A percentile compares a stretch with the other conserved stretches of the same genome.
phyloP scores from a whole-genome alignment of 2,797 vertebrate species.

The Triplophysa yarkandensis region DNA sequence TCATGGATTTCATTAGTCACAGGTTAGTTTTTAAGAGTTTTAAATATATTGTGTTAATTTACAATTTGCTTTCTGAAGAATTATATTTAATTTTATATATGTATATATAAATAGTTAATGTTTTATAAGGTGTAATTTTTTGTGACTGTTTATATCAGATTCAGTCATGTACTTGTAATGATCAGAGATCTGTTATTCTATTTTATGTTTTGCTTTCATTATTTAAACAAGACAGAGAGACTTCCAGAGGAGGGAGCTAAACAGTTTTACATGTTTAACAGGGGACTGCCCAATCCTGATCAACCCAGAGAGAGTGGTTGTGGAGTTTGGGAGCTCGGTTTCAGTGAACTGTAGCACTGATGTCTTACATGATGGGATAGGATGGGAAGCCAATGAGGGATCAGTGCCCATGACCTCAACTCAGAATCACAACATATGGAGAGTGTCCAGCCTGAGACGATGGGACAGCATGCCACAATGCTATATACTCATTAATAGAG shows the following conservation, averaged over 20 bases:
- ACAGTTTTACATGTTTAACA: not conserved
- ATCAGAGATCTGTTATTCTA: no score
- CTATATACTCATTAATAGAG: not conserved
- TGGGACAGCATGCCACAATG: not conserved
- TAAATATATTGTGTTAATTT: not conserved
- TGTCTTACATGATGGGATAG: accelerated
- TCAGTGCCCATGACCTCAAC: accelerated
- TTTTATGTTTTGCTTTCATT: not conserved
- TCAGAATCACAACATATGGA: conserved; percentile 38
- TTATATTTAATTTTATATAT: no score
- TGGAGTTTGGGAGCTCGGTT: not conserved
- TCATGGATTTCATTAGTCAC: not conserved
- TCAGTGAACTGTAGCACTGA: accelerated
- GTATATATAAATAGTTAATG: no score
- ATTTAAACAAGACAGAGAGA: not conserved
- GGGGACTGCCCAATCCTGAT: conserved; percentile 52
- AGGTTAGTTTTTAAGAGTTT: not conserved
- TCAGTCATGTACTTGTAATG: no score
- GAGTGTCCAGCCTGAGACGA: conserved; percentile 7
- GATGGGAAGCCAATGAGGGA: conserved; percentile 44
- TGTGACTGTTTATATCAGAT: no score
- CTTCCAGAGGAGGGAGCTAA: not conserved
- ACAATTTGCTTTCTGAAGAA: no score
- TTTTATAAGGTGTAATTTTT: no score
- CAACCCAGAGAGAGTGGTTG: conserved; percentile 50